These are phyloP conservation scores for Planococcus citri DNA, from an alignment of 1,140 invertebrate species.

Conservation along the genomic window DNA sequence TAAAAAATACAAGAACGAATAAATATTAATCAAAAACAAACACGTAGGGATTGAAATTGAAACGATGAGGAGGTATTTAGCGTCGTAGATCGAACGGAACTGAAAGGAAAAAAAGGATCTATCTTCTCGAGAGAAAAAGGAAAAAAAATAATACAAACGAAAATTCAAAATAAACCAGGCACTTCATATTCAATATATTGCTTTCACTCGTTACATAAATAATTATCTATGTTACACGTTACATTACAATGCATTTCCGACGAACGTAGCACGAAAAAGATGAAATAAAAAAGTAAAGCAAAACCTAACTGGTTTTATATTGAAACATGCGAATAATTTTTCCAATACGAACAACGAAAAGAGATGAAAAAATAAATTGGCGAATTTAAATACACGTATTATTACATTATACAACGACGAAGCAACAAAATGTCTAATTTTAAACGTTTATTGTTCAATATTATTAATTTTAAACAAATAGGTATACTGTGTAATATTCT, in stretches of 20 bases:
- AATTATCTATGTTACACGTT: background rate
- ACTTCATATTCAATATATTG: background rate
- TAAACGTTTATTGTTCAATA: slow-evolving; percentile 20
- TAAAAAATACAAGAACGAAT: too few species aligned
- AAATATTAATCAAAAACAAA: too few species aligned
- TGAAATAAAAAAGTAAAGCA: background rate
- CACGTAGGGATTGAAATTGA: too few species aligned
- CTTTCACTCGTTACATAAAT: background rate
- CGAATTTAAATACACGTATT: too few species aligned
- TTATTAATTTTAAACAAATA: slow-evolving; percentile 18
- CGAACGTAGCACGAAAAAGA: too few species aligned
- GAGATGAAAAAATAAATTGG: too few species aligned
- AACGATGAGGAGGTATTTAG: too few species aligned
- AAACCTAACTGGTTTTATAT: background rate
- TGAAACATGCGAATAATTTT: background rate
- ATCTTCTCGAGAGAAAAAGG: too few species aligned
- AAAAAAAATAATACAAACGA: background rate
- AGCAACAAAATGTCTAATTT: slow-evolving; percentile 17
- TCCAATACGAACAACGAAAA: background rate
- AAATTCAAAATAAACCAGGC: background rate
- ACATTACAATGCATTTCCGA: background rate
- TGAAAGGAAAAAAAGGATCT: too few species aligned
- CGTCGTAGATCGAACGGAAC: too few species aligned
- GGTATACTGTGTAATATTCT: slow-evolving; percentile 13
- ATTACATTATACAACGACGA: too few species aligned